A percentile compares a stretch with the other conserved stretches of the same genome.
Conservation (phyloP, 2,797 vertebrate genomes). For the Esox masquinongy region DNA sequence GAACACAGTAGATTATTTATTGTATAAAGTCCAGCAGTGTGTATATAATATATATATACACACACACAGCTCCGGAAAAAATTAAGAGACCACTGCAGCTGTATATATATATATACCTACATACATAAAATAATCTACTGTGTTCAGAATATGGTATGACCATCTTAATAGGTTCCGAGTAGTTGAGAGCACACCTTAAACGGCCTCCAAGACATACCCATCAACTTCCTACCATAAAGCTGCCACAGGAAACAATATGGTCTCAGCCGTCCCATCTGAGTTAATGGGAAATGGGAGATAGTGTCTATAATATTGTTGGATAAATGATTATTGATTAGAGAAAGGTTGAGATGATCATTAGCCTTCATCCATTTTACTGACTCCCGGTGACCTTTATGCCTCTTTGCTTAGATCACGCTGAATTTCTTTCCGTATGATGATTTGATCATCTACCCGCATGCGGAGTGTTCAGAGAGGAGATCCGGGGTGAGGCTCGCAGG, state of each 20-base stretch:
- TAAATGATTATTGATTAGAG: constrained; percentile 88
- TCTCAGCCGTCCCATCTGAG: constrained; percentile 65
- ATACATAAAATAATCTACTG: background rate
- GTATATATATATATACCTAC: background rate
- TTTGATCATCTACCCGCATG: constrained; percentile 67
- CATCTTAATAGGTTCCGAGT: constrained; percentile 66
- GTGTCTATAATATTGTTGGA: constrained; percentile 80
- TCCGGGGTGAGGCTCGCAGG: background rate
- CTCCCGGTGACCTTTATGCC: constrained; percentile 79
- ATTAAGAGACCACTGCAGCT: no score
- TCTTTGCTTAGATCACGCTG: constrained; percentile 57
- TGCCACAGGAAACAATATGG: constrained; percentile 77
- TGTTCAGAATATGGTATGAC: constrained; percentile 59
- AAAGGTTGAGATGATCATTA: constrained; percentile 89
- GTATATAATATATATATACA: no score
- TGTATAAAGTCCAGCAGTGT: no score
- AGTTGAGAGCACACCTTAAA: constrained; percentile 57
- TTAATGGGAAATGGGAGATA: constrained; percentile 79
- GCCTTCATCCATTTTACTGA: constrained; percentile 84
- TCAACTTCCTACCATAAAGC: constrained; percentile 77
- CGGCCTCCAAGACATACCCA: constrained; percentile 57
- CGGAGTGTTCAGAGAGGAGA: constrained; percentile 15
- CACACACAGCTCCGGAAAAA: no score
- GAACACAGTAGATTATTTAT: no score
- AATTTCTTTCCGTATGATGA: constrained; percentile 74